Base-by-base conservation (phyloP, 2,113 vertebrate species). In the Corythaeola cristata region DNA sequence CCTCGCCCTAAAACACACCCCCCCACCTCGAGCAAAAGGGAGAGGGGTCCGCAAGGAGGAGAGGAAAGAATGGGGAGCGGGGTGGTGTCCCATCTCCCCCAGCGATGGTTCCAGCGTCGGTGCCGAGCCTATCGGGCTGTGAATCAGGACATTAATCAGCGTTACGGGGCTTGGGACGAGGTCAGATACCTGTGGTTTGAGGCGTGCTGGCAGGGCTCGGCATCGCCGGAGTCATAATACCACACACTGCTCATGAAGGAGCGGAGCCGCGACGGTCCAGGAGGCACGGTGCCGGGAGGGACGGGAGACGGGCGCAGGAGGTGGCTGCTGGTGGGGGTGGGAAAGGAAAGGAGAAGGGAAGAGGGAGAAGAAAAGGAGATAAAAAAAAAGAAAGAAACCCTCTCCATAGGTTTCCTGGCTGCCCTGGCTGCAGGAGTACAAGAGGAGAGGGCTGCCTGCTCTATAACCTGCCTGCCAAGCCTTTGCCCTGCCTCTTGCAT, bases 111-210 rank as follows among this genome's bases (percentile, higher is more conserved):
- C 63, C 44, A 33, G 47, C 9, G 53, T 19, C 15, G 21, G 14
- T 37, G 58, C 62, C 5, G 17, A 60, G 41, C 62, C 69, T 47
- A 23, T 81, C 1, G 8, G 33, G 77, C 6, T 32, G n/a, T 68
- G 93, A 96, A 95, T 90, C 32, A 9, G 52, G 75, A 93, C 75
- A 88, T 93, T 56, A 91, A 93, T 82, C 49, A 62, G 45, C 1
- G 49, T 80, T 62, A 14, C 23, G 52, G 85, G 90, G 58, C 69
- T 93, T 37, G 88, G 83, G 90, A 92, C 22, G 6, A 85, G 90
- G 92, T 86, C 79, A 85, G 95, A 96, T 95, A 91, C 85, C 95
- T 96, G 96, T 74, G 95, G 96, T 96, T 93, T 82, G 74, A 59
- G 91, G 85, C 53, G 4, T 69, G 93, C 81, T 93, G 81, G 86